These are phyloP conservation scores for Diacarnus erythraeanus DNA, from an alignment of 37 sponge, comb jelly and placozoan genomes.

Conservation along the genomic window DNA sequence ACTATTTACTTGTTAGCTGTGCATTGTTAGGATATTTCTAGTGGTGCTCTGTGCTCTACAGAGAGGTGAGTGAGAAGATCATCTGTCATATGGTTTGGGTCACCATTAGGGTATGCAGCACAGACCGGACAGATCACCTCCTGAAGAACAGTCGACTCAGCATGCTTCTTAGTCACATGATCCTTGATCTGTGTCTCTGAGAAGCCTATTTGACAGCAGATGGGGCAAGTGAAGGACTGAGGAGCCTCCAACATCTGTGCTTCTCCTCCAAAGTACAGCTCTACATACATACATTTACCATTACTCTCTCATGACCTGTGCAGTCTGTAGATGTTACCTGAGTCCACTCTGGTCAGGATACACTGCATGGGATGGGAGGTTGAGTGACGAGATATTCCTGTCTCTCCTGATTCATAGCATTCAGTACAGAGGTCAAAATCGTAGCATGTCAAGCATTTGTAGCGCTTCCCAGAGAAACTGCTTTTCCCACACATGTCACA, in stretches of 20 bases:
- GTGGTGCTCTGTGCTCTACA: slow-evolving; percentile 74
- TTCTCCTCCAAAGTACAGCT: slow-evolving; percentile 88
- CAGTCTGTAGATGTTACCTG: slow-evolving; percentile 36
- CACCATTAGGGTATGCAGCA: slow-evolving; percentile 78
- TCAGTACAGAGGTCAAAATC: slow-evolving; percentile 92
- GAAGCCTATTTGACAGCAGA: slow-evolving; percentile 82
- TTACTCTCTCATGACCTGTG: neutral
- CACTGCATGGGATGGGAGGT: slow-evolving; percentile 90
- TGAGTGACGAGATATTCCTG: slow-evolving; percentile 69
- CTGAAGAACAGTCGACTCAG: slow-evolving; percentile 16
- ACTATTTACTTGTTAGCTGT: neutral
- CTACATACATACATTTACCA: slow-evolving; percentile 17
- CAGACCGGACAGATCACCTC: slow-evolving; percentile 91
- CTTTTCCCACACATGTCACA: slow-evolving; percentile 94
- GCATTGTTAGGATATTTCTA: slow-evolving; percentile 50
- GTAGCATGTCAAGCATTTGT: slow-evolving; percentile 93
- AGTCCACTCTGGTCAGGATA: slow-evolving; percentile 87
- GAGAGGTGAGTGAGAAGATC: slow-evolving; percentile 84
- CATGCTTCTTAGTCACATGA: slow-evolving; percentile 81
- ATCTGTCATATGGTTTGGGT: slow-evolving; percentile 80
- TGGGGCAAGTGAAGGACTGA: slow-evolving; percentile 87
- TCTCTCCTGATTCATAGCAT: slow-evolving; percentile 79
- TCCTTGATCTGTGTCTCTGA: slow-evolving; percentile 76
- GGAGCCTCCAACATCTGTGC: slow-evolving; percentile 61
- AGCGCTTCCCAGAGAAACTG: slow-evolving; percentile 85